Conservation (phyloP, 1,140 invertebrate species). For the Calliphora vicina region DNA sequence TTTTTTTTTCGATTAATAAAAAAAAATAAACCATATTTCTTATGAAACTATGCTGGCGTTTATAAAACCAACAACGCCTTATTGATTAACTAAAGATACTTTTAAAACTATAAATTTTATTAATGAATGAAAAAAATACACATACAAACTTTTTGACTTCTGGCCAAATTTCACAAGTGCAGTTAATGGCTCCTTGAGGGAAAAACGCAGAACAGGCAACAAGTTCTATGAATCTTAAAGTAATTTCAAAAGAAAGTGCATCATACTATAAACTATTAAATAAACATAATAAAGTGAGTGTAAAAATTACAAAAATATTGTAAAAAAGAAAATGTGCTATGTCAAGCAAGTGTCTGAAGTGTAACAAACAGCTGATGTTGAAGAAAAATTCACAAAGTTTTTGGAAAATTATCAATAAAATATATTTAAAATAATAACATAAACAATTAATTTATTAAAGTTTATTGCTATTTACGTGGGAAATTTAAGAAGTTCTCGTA, state of each 20-base stretch:
- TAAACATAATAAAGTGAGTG: not conserved
- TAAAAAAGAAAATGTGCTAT: not conserved
- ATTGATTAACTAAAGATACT: not conserved
- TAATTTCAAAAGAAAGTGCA: not conserved
- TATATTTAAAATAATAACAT: not conserved
- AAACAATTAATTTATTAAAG: not conserved
- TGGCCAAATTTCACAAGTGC: slow-evolving; percentile 15
- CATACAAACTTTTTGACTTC: not conserved
- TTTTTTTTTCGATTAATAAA: not conserved
- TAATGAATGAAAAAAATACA: not conserved
- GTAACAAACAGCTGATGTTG: not conserved
- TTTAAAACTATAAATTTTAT: not conserved
- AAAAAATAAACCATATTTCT: not conserved
- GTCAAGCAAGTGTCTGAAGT: not conserved
- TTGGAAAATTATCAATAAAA: not conserved
- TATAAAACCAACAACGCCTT: not conserved
- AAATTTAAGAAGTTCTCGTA: not conserved
- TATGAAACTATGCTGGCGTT: slow-evolving; percentile 2
- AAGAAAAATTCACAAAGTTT: not conserved
- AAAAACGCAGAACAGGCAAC: not conserved
- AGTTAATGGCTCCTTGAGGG: not conserved
- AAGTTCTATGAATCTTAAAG: not conserved
- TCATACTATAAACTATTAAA: too few relatives aligned
- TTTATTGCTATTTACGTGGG: not conserved
- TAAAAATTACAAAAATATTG: not conserved